These are phyloP conservation scores for Aythya baeri DNA, from an alignment of 2,113 vertebrate species.

Conservation along the genomic window DNA sequence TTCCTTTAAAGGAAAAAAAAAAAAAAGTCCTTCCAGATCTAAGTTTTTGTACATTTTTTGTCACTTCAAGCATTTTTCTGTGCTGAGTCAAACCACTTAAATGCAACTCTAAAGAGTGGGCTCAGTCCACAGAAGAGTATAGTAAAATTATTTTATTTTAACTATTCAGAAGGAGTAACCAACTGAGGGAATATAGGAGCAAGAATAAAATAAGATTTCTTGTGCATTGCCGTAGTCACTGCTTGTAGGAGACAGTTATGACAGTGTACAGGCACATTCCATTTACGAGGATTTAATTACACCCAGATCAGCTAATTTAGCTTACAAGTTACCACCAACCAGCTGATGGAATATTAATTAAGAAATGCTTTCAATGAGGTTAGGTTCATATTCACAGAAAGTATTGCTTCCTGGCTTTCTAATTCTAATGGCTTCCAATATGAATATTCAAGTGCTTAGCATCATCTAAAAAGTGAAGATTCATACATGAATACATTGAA, in stretches of 20 bases:
- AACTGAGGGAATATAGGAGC: background rate
- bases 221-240: background rate
- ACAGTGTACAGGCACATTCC: background rate
- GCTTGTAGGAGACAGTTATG: background rate
- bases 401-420: slow-evolving; percentile 11
- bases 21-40: too few species aligned
- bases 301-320: slow-evolving; percentile 37
- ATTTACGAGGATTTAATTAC: slow-evolving; percentile 62
- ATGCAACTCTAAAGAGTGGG: background rate
- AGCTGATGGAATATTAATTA: slow-evolving; percentile 64
- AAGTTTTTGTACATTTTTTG: background rate
- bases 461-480: background rate
- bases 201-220: background rate
- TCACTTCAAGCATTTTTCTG: background rate
- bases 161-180: background rate
- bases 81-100: background rate
- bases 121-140: background rate
- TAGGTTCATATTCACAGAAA: slow-evolving; percentile 27
- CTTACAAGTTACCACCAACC: slow-evolving; percentile 8
- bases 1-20: background rate
- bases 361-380: slow-evolving; percentile 46
- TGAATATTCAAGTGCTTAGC: slow-evolving; percentile 13
- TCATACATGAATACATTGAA: background rate
- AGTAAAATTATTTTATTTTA: slow-evolving; percentile 35
- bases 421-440: background rate